Evolutionary conservation across 2,888 invertebrate genomes (phyloP).

Genomic region (Xestoiulus laeticollis): DNA sequence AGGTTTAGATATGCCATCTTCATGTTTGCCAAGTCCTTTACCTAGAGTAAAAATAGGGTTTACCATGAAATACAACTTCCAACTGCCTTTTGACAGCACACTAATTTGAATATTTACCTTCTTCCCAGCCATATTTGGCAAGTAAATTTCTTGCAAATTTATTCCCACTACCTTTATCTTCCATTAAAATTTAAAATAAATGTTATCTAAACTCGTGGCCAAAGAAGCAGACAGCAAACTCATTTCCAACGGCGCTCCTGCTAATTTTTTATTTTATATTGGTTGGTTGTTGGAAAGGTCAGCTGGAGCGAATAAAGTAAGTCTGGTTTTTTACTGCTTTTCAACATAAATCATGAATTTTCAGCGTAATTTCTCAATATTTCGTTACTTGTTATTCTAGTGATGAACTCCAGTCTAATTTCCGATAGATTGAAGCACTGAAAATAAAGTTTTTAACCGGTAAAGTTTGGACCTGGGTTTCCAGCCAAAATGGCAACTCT

Average conservation of each 20-base stretch:
- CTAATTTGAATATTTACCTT: not conserved
- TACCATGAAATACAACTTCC: too few species aligned
- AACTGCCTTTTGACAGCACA: not conserved
- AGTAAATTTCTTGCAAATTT: conserved; percentile 9
- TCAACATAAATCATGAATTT: not conserved
- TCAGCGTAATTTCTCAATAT: not conserved
- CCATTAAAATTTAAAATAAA: not conserved
- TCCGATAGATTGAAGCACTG: not conserved
- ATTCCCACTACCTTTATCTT: not conserved
- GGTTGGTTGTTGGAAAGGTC: not conserved
- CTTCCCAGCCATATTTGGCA: conserved; percentile 36
- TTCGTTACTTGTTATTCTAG: not conserved
- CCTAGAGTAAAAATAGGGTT: not conserved
- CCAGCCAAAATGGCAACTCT: not conserved
- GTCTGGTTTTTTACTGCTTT: not conserved
- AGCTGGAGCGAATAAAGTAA: not conserved
- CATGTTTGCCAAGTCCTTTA: conserved; percentile 44
- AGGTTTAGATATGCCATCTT: not conserved
- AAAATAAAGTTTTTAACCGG: not conserved
- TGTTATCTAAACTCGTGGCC: not conserved
- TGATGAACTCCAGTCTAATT: not conserved
- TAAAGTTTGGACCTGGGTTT: not conserved
- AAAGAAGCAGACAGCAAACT: not conserved
- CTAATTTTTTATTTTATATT: not conserved
- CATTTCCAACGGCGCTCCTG: not conserved